Evolutionary conservation across 2,888 invertebrate species (phyloP), one percentile per base, ranked within the genome.

Genomic region (Tipula helvola): DNA sequence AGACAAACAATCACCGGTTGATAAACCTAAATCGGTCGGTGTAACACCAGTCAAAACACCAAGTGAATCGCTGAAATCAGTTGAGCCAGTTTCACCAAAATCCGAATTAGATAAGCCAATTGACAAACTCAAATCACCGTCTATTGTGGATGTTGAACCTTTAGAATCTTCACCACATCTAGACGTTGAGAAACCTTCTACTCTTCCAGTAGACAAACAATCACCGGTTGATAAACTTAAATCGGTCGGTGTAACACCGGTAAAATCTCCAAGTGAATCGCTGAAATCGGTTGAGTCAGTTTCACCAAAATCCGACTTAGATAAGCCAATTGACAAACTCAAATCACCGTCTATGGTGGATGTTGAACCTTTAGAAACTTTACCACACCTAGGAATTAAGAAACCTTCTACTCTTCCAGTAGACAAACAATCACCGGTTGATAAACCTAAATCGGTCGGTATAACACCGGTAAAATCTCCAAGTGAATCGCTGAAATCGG

Each of bases 201-300:
- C 42, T 42, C 28, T 36, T 36, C 36, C 18, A 1, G 39, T 28
- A 83, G 86, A 87, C 13, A 83, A 3, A 16, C 44, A 36, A 28
- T 84, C 86, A 84, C 18, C 44, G 36, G 16, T 36, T 2, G 90
- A 90, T 12, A 83, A 41, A 12, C 16, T 41, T 36, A 84, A 84
- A 84, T 84, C 84, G 18, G 36, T 3, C 3, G 36, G 3, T 10
- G 13, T 36, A 4, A 36, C 84, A 10, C 84, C 84, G 2, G 8
- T 84, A 4, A 36, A 84, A 28, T 36, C 85, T 39, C 85, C 85
- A 3, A 39, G 13, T 36, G 85, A 85, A 39, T 85, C 85, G 39
- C 2, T 39, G 39, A 85, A 36, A 85, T 39, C 39, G 39, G 5
- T 39, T 39, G 39, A 39, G 5, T 85, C 85, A 13, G 85, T 85